Evolutionary conservation across 1,140 invertebrate genomes (phyloP).

Genomic region (Acromyrmex charruanus): DNA sequence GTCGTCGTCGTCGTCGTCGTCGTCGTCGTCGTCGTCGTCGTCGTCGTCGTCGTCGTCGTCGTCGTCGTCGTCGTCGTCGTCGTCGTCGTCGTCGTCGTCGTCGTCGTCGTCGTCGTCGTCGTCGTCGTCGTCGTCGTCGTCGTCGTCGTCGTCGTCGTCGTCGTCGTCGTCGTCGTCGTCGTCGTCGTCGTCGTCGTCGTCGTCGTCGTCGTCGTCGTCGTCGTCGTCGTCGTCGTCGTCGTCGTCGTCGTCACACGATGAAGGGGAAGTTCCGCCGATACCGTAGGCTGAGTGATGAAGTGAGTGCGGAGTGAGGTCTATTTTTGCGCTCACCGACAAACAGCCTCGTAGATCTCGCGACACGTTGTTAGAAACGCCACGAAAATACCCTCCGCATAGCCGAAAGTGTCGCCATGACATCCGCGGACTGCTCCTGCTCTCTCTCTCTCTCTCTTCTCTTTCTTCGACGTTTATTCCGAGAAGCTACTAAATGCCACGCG

Average conservation of each 20-base stretch:
- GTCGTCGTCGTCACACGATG: constrained; percentile 39
- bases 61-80: constrained; percentile 54
- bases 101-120: constrained; percentile 48
- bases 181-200: constrained; percentile 42
- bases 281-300: constrained; percentile 78
- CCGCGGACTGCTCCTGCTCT: background rate
- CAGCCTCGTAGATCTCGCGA: constrained; percentile 82
- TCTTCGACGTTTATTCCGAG: constrained; percentile 73
- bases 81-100: background rate
- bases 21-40: constrained; percentile 27
- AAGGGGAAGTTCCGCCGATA: constrained; percentile 7
- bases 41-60: constrained; percentile 38
- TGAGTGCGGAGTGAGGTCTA: constrained; percentile 84
- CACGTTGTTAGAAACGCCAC: constrained; percentile 79
- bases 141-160: constrained; percentile 41
- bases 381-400: constrained; percentile 73
- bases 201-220: constrained; percentile 37
- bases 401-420: constrained; percentile 61
- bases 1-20: constrained; percentile 12
- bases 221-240: constrained; percentile 38
- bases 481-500: constrained; percentile 66
- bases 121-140: constrained; percentile 35
- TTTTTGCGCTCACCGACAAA: constrained; percentile 83
- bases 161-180: constrained; percentile 26
- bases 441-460: background rate